These are phyloP conservation scores for Drosophila chauvacae DNA, from an alignment of 1,140 invertebrate species.

Conservation along the genomic window DNA sequence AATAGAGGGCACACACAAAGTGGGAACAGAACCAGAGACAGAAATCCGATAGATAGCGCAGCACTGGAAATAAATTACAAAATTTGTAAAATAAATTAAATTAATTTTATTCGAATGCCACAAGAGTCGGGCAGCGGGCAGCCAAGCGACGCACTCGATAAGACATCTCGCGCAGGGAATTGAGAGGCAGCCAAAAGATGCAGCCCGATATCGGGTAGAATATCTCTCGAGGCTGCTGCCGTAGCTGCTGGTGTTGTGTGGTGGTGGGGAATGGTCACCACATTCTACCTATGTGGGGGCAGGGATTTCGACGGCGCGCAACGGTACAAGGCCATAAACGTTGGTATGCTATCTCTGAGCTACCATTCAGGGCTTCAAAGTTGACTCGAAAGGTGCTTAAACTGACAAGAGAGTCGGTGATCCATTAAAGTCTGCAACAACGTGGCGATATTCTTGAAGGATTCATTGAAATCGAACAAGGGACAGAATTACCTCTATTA, in stretches of 20 bases:
- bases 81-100: constrained; percentile 57
- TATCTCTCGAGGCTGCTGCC: constrained; percentile 49
- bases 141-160: constrained; percentile 24
- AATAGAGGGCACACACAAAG: constrained; percentile 10
- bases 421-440: neutral
- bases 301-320: constrained; percentile 9
- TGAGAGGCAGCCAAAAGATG: constrained; percentile 35
- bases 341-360: constrained; percentile 24
- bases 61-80: constrained; percentile 65
- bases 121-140: constrained; percentile 24
- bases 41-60: constrained; percentile 63
- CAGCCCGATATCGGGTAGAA: constrained; percentile 63
- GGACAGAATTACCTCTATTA: no score
- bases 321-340: constrained; percentile 37
- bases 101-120: constrained; percentile 63
- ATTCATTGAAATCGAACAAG: neutral
- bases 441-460: neutral
- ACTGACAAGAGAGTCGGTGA: neutral
- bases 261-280: constrained; percentile 9
- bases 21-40: constrained; percentile 14
- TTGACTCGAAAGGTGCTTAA: neutral
- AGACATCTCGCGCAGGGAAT: constrained; percentile 31
- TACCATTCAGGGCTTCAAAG: constrained; percentile 1
- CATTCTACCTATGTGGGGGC: constrained; percentile 1
- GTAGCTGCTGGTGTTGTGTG: constrained; percentile 29